Evolutionary conservation across 2,888 invertebrate genomes (phyloP).

Genomic region (Nephrotoma appendiculata): DNA sequence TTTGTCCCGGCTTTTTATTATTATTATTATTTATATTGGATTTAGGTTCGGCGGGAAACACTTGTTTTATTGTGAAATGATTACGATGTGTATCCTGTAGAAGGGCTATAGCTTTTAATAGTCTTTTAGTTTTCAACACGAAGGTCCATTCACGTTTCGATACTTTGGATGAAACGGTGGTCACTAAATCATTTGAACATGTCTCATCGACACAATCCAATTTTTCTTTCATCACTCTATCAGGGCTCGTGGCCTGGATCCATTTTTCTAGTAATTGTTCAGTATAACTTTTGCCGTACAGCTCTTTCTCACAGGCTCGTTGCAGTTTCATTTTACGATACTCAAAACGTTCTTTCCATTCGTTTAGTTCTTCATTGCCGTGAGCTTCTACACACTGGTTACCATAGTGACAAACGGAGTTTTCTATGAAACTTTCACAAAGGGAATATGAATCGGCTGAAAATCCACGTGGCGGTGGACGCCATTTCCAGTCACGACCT

Average conservation of each 20-base stretch:
- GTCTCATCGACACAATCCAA: constrained; percentile 43
- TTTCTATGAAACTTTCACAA: constrained; percentile 43
- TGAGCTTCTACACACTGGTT: constrained; percentile 62
- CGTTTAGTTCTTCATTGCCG: constrained; percentile 50
- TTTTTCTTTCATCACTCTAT: constrained; percentile 45
- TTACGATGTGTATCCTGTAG: constrained; percentile 55
- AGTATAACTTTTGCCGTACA: constrained; percentile 43
- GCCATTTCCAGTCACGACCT: constrained; percentile 49
- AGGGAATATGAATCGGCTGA: constrained; percentile 46
- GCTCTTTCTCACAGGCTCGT: constrained; percentile 48
- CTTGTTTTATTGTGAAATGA: constrained; percentile 46
- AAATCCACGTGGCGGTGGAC: constrained; percentile 54
- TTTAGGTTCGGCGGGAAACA: constrained; percentile 21
- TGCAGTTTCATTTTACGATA: constrained; percentile 47
- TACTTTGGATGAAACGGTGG: constrained; percentile 45
- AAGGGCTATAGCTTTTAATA: constrained; percentile 45
- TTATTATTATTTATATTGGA: constrained; percentile 2
- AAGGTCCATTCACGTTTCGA: constrained; percentile 47
- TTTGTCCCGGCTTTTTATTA: constrained; percentile 11
- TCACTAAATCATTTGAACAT: constrained; percentile 42
- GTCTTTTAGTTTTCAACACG: constrained; percentile 36
- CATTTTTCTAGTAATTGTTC: constrained; percentile 52
- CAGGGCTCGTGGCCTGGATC: constrained; percentile 44
- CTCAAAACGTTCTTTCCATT: constrained; percentile 59
- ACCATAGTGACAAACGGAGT: constrained; percentile 48